phyloP scores from a whole-genome alignment of 2,888 invertebrate genomes.

The Diogma glabrata region DNA sequence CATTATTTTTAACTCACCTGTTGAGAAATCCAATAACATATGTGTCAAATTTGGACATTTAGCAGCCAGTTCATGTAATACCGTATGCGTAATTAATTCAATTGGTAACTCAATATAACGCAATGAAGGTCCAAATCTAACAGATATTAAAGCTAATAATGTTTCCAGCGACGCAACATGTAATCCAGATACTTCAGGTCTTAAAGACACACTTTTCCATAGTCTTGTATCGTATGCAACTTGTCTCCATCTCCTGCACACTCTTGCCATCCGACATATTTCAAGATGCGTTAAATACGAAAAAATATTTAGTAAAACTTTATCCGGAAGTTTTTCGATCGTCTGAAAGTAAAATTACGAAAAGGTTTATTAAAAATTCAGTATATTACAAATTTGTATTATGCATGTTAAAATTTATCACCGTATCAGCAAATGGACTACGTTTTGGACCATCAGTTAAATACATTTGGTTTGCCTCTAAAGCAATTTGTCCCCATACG shows the following conservation, averaged over 20 bases:
- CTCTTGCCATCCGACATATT: slow-evolving; percentile 85
- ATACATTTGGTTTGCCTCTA: slow-evolving; percentile 78
- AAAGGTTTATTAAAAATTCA: neutral
- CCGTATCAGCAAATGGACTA: slow-evolving; percentile 77
- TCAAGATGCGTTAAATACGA: slow-evolving; percentile 88
- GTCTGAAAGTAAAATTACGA: slow-evolving; percentile 47
- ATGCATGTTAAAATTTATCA: slow-evolving; percentile 32
- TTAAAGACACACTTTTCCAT: slow-evolving; percentile 91
- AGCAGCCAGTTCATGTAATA: slow-evolving; percentile 90
- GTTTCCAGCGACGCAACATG: slow-evolving; percentile 67
- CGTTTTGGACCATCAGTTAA: slow-evolving; percentile 67
- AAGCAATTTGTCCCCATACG: slow-evolving; percentile 81
- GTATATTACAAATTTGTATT: neutral
- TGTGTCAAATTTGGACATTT: slow-evolving; percentile 93
- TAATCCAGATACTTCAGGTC: slow-evolving; percentile 88
- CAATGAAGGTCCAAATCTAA: slow-evolving; percentile 76
- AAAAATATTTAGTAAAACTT: slow-evolving; percentile 88
- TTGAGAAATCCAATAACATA: slow-evolving; percentile 95
- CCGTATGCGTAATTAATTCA: slow-evolving; percentile 91
- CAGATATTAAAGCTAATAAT: slow-evolving; percentile 74
- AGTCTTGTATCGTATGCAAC: slow-evolving; percentile 90
- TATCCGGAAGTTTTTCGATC: slow-evolving; percentile 94
- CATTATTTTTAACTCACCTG: too few species aligned
- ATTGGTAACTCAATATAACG: slow-evolving; percentile 89
- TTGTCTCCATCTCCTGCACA: slow-evolving; percentile 92